Evolutionary conservation across 1,140 invertebrate genomes (phyloP).

Genomic region (Paracyclopina nana): DNA sequence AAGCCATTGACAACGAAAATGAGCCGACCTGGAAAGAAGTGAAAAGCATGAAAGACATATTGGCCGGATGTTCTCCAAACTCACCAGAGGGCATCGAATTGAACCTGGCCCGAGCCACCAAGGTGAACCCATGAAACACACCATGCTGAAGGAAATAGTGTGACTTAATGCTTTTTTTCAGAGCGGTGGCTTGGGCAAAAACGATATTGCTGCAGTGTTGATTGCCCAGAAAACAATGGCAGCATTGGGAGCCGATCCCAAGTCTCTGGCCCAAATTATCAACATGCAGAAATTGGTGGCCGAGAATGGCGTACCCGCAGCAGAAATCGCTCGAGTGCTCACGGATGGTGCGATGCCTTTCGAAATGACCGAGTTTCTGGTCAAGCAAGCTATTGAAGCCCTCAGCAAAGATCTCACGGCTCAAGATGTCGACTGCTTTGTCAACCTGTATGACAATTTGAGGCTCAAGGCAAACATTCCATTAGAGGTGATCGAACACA

Average conservation of each 20-base stretch:
- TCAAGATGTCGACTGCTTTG: conserved; percentile 5
- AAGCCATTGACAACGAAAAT: conserved; percentile 15
- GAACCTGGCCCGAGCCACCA: conserved; percentile 12
- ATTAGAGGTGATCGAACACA: conserved; percentile 11
- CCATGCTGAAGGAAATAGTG: no score
- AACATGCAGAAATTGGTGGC: conserved; percentile 8
- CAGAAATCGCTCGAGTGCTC: conserved; percentile 13
- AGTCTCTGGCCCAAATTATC: conserved; percentile 5
- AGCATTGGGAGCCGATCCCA: neutral
- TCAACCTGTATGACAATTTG: conserved; percentile 12
- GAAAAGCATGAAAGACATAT: conserved; percentile 14
- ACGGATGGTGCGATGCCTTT: neutral
- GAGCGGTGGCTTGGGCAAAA: neutral
- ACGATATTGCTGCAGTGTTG: neutral
- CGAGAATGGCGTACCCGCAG: conserved; percentile 15
- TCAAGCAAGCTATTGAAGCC: neutral
- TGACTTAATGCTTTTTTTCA: no score
- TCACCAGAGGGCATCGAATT: conserved; percentile 13
- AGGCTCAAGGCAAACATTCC: conserved; percentile 13
- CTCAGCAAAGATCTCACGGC: conserved; percentile 4
- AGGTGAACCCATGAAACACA: no score
- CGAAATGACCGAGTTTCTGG: neutral
- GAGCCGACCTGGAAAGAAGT: conserved; percentile 15
- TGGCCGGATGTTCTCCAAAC: conserved; percentile 7
- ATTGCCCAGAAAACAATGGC: conserved; percentile 11